Evolutionary conservation across 2,797 vertebrate species (phyloP).

Genomic region (Argya squamiceps): DNA sequence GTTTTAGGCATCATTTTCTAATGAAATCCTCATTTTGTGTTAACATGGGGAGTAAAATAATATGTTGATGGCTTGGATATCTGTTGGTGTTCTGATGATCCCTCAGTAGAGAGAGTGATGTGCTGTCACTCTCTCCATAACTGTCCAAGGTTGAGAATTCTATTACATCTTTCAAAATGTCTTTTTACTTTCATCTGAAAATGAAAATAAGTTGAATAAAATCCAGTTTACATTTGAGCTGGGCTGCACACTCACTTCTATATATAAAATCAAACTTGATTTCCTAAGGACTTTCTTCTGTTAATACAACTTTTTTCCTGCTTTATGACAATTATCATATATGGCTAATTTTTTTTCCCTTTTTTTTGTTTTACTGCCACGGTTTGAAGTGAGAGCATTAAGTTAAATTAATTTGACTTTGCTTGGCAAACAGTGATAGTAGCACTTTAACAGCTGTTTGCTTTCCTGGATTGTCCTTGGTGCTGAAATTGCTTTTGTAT

Average conservation of each 20-base stretch:
- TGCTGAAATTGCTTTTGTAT: constrained; percentile 77
- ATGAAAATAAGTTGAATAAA: constrained; percentile 54
- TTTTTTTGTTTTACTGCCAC: background rate
- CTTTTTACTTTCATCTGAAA: constrained; percentile 35
- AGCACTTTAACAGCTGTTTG: constrained; percentile 69
- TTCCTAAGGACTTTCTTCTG: background rate
- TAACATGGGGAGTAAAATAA: constrained; percentile 13
- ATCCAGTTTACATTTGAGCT: background rate
- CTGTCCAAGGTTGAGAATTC: constrained; percentile 36
- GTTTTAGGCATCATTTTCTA: constrained; percentile 1
- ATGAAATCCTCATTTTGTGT: constrained; percentile 3
- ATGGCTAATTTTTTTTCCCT: background rate
- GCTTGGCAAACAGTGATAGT: background rate
- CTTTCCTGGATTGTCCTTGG: constrained; percentile 84
- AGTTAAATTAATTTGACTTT: constrained; percentile 61
- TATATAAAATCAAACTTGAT: background rate
- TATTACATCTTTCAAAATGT: constrained; percentile 33
- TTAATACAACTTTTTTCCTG: constrained; percentile 1
- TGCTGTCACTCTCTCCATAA: constrained; percentile 15
- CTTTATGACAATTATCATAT: constrained; percentile 18
- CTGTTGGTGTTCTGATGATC: constrained; percentile 16
- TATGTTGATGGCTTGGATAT: background rate
- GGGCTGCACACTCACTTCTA: background rate
- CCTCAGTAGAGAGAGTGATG: background rate
- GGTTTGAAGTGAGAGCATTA: constrained; percentile 39